Percentiles rank a stretch among this genome's conserved stretches.
These are phyloP conservation scores for Plotosus lineatus DNA, from an alignment of 2,113 vertebrate species.

Conservation along the genomic window DNA sequence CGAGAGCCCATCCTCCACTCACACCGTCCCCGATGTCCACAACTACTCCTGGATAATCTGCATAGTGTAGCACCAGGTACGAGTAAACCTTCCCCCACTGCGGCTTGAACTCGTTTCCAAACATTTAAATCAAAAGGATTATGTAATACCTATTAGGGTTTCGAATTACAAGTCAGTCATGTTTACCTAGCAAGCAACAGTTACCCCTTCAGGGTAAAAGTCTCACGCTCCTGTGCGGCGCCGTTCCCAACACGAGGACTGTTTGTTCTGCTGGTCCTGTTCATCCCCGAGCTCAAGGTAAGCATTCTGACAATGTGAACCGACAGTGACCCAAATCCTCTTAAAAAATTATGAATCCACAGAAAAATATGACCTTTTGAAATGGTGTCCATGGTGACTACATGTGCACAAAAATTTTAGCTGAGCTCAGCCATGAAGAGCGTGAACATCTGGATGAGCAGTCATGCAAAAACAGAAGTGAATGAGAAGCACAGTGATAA, in stretches of 20 bases:
- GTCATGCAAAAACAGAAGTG: constrained; percentile 21
- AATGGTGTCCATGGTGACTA: constrained; percentile 38
- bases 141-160: not conserved
- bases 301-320: no score
- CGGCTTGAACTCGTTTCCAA: not conserved
- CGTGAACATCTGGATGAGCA: constrained; percentile 18
- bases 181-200: not conserved
- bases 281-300: no score
- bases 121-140: not conserved
- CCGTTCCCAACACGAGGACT: not conserved
- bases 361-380: constrained; percentile 24
- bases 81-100: not conserved
- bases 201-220: no score
- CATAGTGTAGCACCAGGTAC: constrained; percentile 21
- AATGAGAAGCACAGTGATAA: constrained; percentile 50
- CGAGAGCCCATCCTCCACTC: not conserved
- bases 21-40: not conserved
- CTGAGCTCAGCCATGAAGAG: constrained; percentile 35
- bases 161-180: not conserved
- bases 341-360: constrained; percentile 14
- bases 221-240: no score
- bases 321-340: not conserved
- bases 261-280: not conserved
- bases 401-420: constrained; percentile 18
- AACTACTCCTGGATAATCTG: constrained; percentile 8